Evolutionary conservation across 2,797 vertebrate genomes (phyloP).

Genomic region (Gouania willdenowi): DNA sequence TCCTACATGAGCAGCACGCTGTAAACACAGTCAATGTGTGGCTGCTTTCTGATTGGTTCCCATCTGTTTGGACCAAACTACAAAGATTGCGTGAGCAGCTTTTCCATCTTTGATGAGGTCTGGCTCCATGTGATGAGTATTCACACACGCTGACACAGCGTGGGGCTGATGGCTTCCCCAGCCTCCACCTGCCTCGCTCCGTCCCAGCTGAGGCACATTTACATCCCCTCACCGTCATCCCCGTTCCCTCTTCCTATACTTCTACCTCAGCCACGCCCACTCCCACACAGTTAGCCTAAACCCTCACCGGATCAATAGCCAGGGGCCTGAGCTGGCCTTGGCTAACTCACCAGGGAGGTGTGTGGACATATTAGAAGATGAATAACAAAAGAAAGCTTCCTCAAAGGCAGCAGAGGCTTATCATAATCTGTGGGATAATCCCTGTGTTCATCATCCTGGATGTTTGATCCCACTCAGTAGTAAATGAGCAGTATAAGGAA

Average conservation of each 20-base stretch:
- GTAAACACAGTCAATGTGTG: constrained; percentile 6
- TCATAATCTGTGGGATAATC: constrained; percentile 54
- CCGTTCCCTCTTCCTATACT: constrained; percentile 7
- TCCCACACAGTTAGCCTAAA: constrained; percentile 5
- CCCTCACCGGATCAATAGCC: constrained; percentile 57
- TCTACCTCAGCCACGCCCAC: constrained; percentile 7
- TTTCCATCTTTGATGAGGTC: constrained; percentile 35
- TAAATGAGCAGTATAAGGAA: constrained; percentile 34
- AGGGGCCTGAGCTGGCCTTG: constrained; percentile 35
- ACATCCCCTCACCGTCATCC: constrained; percentile 31
- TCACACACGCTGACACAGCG: constrained; percentile 45
- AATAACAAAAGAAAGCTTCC: constrained; percentile 45
- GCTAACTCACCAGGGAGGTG: constrained; percentile 32
- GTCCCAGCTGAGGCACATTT: constrained; percentile 74
- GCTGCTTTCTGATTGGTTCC: constrained; percentile 6
- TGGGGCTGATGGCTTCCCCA: constrained; percentile 67
- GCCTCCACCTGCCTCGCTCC: constrained; percentile 72
- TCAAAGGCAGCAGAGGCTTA: constrained; percentile 45
- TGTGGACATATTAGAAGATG: constrained; percentile 37
- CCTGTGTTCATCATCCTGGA: constrained; percentile 29
- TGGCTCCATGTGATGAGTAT: constrained; percentile 24
- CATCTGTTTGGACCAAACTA: constrained; percentile 25
- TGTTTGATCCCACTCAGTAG: constrained; percentile 51
- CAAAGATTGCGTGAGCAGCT: constrained; percentile 18
- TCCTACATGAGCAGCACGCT: constrained; percentile 21